A percentile compares a stretch with the other conserved stretches of the same genome.
Evolutionary conservation across 1,140 invertebrate species (phyloP).

Genomic region (Dysdera silvatica): DNA sequence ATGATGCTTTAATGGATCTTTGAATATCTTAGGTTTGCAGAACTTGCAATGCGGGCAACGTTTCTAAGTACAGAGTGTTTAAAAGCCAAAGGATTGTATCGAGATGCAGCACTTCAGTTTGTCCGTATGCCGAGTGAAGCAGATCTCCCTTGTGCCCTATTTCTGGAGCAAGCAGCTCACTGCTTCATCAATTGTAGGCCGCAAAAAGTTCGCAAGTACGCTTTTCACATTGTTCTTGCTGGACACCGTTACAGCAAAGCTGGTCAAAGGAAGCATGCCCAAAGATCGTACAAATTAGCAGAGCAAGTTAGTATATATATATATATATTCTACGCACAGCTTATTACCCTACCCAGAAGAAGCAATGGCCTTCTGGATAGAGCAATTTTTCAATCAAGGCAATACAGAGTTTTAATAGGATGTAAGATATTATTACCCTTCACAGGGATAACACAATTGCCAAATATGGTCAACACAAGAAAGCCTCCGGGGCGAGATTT

Average conservation of each 20-base stretch:
- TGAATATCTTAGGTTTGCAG: conserved; percentile 56
- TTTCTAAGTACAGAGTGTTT: conserved; percentile 79
- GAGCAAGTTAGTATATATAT: conserved; percentile 57
- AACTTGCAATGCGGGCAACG: conserved; percentile 83
- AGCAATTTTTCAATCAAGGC: too few species aligned
- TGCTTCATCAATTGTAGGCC: conserved; percentile 70
- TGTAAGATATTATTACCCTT: too few species aligned
- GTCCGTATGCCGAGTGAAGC: conserved; percentile 92
- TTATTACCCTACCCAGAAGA: too few species aligned
- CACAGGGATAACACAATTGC: too few species aligned
- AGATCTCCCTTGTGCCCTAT: conserved; percentile 66
- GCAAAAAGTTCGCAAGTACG: conserved; percentile 82
- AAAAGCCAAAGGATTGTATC: conserved; percentile 62
- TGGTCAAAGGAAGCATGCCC: conserved; percentile 77
- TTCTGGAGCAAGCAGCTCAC: conserved; percentile 90
- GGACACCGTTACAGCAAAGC: conserved; percentile 85
- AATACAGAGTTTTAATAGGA: too few species aligned
- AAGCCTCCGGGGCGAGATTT: too few species aligned
- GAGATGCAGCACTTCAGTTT: conserved; percentile 84
- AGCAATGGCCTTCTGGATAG: too few species aligned
- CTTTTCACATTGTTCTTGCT: conserved; percentile 93
- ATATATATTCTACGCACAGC: background rate
- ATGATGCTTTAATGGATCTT: conserved; percentile 33
- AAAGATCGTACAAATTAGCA: conserved; percentile 84
- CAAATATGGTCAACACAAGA: too few species aligned